Conservation (phyloP, 2,888 invertebrate species). For the Caenorhabditis plicata region DNA sequence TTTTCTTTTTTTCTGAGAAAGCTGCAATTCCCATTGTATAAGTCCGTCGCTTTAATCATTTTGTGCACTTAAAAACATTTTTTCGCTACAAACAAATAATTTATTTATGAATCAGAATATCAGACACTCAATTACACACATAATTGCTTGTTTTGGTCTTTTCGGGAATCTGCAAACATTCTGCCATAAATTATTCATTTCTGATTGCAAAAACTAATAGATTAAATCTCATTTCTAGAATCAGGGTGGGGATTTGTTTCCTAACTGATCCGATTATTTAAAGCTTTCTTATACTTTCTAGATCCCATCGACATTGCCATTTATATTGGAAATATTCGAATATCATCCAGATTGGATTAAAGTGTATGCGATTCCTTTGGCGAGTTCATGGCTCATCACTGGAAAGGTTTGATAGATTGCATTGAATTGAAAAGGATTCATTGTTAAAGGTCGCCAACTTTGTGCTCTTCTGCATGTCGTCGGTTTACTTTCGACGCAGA, state of each 20-base stretch:
- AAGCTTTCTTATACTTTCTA: too few species aligned
- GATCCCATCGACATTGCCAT: constrained; percentile 27
- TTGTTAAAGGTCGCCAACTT: constrained; percentile 28
- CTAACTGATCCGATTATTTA: too few species aligned
- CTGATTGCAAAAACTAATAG: neutral
- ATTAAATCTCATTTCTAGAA: too few species aligned
- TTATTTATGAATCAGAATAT: too few species aligned
- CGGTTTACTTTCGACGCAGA: constrained; percentile 33
- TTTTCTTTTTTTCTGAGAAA: too few species aligned
- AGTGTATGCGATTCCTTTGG: constrained; percentile 19
- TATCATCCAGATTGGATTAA: constrained; percentile 23
- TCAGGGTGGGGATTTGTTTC: too few species aligned
- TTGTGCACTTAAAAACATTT: too few species aligned
- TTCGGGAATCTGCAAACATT: neutral
- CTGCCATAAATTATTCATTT: neutral
- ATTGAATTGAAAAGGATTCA: neutral
- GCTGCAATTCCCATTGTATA: too few species aligned
- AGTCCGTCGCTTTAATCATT: too few species aligned
- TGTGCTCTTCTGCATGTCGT: constrained; percentile 38
- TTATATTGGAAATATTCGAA: constrained; percentile 23
- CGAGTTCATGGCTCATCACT: constrained; percentile 25
- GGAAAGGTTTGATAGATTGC: constrained; percentile 20
- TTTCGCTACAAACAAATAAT: too few species aligned
- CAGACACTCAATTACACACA: too few species aligned
- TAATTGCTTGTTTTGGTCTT: too few species aligned